Evolutionary conservation across 2,113 vertebrate species (phyloP), one percentile per base, ranked within the genome.

Genomic region (Cairina moschata): DNA sequence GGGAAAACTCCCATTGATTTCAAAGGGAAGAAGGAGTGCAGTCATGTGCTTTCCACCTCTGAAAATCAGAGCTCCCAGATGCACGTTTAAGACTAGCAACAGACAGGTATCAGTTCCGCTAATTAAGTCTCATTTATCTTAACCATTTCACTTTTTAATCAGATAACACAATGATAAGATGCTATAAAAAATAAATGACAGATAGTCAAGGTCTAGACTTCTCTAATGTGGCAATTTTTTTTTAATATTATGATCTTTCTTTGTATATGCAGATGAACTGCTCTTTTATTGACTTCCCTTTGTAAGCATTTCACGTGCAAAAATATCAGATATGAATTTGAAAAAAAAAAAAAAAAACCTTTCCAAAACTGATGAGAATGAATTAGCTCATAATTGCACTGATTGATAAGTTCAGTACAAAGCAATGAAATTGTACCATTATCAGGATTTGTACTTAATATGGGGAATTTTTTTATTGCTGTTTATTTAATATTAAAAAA

Each of bases 171-270:
- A 26, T 5, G 96, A 97, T 97, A 97, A 97, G 77, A 32, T 0
- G 0, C 71, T 91, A 65, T 96, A 96, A 95, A 95, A 97, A 96
- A 91, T 91, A 91, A 86, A 84, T 92, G 93, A 95, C 88, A 97
- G 95, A 97, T 97, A 95, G 88, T 95, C 91, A 97, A 95, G 95
- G 92, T 95, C 94, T 96, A 96, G 88, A 81, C 84, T 94, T 89
- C 93, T 94, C 90, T 97, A 97, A 96, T 92, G 93, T 95, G 90
- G 86, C 91, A 96, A 86, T 94, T 96, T 96, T 95, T 96, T 92
- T 94, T 96, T 95, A n/a, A n/a, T n/a, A 94, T 93, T 86, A 91
- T 86, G 91, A 94, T 93, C 89, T 93, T 93, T 74, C 95, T 96
- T 96, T 92, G 78, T 94, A 74, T 90, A 95, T 97, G 92, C 79